Evolutionary conservation across 1,140 invertebrate genomes (phyloP), one percentile per base, ranked within the genome.

Genomic region (Procambarus virginalis): DNA sequence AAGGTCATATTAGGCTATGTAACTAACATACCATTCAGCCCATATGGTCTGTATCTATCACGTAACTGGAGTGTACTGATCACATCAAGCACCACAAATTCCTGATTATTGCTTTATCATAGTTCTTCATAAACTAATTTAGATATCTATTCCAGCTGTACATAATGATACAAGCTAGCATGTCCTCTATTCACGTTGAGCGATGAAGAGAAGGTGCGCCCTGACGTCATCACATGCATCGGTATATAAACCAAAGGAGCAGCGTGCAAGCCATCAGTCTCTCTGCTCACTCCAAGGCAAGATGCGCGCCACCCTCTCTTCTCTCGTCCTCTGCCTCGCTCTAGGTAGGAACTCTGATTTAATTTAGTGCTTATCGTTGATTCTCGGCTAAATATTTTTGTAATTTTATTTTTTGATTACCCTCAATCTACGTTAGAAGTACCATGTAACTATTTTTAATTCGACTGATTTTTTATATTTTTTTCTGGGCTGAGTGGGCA

Each of bases 291-390:
- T 51, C 46, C 48, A 46, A 79, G 49, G n/a, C 77, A 79, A 79
- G 46, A 79, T 79, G 77, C 45, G 20, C n/a, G 45, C 77, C 77
- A 14, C 48, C 46, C 77, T 55, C 49, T 51, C 77, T 51, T 51
- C 12, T 55, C 48, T 79, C 46, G 46, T 79, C 9, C 46, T 79
- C 48, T 79, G 77, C 77, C 77, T 79, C 46, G 77, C 77, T 22
- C 77, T 79, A 8, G 77, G 77, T 64, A 64, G 10, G 60, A 64
- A 12, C 4, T 4, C 10, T 12, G 12, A 17, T 20, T 55, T 55
- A 55, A 55, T 20, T 64, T 64, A 10, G 60, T 64, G 12, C 60
- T 20, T 17, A 17, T 64, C 60, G 12, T 20, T 14, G 60, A 17
- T 64, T 5, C 17, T 64, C 60, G 17, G 4, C 4, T 17, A 20